Evolutionary conservation across 2,797 vertebrate species (phyloP).

Genomic region (Pelobates cultripes): DNA sequence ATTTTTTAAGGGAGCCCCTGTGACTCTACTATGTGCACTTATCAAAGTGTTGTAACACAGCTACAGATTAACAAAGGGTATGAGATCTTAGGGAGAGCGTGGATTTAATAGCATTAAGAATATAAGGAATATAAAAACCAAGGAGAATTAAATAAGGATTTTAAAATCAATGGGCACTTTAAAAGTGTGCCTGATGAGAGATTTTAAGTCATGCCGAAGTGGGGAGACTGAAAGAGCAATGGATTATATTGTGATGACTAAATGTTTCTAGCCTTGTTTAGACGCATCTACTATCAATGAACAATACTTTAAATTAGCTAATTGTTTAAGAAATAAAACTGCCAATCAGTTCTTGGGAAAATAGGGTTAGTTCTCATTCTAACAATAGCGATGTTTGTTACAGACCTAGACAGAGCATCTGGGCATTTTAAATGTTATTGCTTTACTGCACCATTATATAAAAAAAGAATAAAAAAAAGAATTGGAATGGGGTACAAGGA

Average conservation of each 20-base stretch:
- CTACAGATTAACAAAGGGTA: too few species aligned
- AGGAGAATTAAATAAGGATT: slow-evolving; percentile 43
- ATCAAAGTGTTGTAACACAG: too few species aligned
- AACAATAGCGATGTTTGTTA: neutral
- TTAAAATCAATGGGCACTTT: slow-evolving; percentile 48
- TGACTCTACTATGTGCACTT: too few species aligned
- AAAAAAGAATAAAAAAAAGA: neutral
- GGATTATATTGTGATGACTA: neutral
- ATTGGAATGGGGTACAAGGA: too few species aligned
- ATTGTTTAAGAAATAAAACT: slow-evolving; percentile 7
- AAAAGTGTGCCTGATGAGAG: slow-evolving; percentile 43
- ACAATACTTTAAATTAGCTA: slow-evolving; percentile 29
- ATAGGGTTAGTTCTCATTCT: neutral
- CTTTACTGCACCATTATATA: slow-evolving; percentile 16
- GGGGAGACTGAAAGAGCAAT: slow-evolving; percentile 28
- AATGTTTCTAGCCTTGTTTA: neutral
- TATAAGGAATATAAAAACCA: slow-evolving; percentile 30
- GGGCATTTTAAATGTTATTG: neutral
- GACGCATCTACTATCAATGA: slow-evolving; percentile 4
- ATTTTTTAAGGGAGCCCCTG: too few species aligned
- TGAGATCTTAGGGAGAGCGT: too few species aligned
- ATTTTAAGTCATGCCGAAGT: slow-evolving; percentile 27
- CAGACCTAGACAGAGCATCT: neutral
- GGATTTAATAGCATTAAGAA: slow-evolving; percentile 18
- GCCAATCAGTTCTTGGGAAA: neutral